These are phyloP conservation scores for Drosophila imparisetae DNA, from an alignment of 2,888 invertebrate genomes.

Conservation along the genomic window DNA sequence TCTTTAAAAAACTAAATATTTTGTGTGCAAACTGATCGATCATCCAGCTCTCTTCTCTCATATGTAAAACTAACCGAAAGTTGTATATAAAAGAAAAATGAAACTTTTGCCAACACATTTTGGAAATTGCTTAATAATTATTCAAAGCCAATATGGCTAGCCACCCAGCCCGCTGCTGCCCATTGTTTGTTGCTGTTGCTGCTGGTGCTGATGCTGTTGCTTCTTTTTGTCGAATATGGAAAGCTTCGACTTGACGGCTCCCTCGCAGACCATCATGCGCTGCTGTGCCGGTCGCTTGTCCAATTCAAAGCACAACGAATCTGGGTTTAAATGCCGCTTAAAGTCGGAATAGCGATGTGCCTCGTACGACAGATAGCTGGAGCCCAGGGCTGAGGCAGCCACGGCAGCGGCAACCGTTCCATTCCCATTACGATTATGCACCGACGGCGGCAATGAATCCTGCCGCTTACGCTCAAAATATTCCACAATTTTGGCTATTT, in stretches of 20 bases:
- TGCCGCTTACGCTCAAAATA: constrained; percentile 93
- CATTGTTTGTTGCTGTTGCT: constrained; percentile 84
- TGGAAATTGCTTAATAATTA: constrained; percentile 26
- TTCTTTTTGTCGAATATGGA: constrained; percentile 92
- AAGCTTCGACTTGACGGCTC: constrained; percentile 93
- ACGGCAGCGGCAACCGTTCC: constrained; percentile 82
- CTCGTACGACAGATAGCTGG: constrained; percentile 82
- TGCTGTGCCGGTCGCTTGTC: constrained; percentile 86
- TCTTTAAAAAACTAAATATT: constrained; percentile 10
- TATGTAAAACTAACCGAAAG: constrained; percentile 25
- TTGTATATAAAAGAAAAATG: constrained; percentile 2
- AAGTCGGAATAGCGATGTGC: constrained; percentile 81
- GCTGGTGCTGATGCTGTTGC: constrained; percentile 60
- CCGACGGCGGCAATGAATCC: constrained; percentile 78
- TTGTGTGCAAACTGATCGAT: constrained; percentile 29
- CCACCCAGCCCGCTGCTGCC: constrained; percentile 42
- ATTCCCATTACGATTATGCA: constrained; percentile 66
- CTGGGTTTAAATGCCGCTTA: constrained; percentile 81
- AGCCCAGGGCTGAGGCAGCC: constrained; percentile 81
- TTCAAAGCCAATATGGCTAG: constrained; percentile 29
- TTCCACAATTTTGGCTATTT: constrained; percentile 93
- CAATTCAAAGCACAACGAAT: constrained; percentile 84
- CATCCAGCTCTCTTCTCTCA: constrained; percentile 6
- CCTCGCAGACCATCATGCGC: constrained; percentile 92
- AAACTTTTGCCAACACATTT: constrained; percentile 20